Evolutionary conservation across 2,888 invertebrate genomes (phyloP).

Genomic region (Leucoma salicis): DNA sequence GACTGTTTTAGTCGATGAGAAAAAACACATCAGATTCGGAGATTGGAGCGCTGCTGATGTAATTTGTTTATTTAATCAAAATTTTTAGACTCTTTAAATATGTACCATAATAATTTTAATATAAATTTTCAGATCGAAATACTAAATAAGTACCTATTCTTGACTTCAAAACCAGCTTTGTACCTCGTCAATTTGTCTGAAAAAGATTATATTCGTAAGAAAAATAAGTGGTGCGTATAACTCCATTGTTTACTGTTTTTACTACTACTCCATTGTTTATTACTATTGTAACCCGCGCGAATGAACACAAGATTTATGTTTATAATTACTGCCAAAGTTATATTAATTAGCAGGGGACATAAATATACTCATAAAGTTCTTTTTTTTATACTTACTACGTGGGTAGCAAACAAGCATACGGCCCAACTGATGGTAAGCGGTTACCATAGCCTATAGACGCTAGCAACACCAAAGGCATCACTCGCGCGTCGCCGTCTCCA

Average conservation of each 20-base stretch:
- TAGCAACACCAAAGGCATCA: too few relatives aligned
- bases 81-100: background rate
- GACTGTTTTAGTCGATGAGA: constrained; percentile 91
- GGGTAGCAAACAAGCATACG: too few relatives aligned
- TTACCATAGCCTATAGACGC: too few relatives aligned
- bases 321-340: background rate
- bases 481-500: too few relatives aligned
- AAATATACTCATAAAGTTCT: too few relatives aligned
- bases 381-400: too few relatives aligned
- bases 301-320: background rate
- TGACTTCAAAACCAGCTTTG: constrained; percentile 98
- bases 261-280: too few relatives aligned
- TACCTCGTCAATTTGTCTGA: constrained; percentile 98
- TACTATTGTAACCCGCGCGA: too few relatives aligned
- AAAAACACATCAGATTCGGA: constrained; percentile 95
- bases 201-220: constrained; percentile 98
- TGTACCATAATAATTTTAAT: background rate
- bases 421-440: too few relatives aligned
- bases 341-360: background rate
- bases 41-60: constrained; percentile 97
- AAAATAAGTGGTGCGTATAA: constrained; percentile 93
- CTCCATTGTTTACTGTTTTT: too few relatives aligned
- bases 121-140: constrained; percentile 92
- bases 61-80: constrained; percentile 46
- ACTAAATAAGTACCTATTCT: constrained; percentile 96